A percentile compares a stretch with the other conserved stretches of the same genome.
Conservation (phyloP, 64 coral and sea anemone genomes). For the Trachythela sp. region DNA sequence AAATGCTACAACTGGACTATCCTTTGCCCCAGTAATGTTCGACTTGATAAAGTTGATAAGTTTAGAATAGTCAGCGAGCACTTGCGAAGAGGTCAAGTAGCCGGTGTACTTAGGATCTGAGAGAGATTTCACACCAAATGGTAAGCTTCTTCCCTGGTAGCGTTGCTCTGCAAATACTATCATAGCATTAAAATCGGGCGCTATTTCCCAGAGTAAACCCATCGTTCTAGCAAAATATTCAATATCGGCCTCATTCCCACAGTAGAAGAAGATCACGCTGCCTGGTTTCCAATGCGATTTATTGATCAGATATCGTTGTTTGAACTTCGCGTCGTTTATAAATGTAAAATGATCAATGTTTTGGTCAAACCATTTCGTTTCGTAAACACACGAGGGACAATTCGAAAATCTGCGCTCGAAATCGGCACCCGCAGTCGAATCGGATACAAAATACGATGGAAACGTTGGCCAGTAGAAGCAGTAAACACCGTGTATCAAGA, state of each 20-base stretch:
- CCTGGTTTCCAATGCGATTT: background rate
- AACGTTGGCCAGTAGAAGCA: background rate
- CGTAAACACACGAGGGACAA: background rate
- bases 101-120: constrained; percentile 4
- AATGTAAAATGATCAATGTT: constrained; percentile 20
- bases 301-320: constrained; percentile 4
- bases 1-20: background rate
- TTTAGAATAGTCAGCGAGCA: background rate
- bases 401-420: background rate
- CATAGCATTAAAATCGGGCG: background rate
- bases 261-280: background rate
- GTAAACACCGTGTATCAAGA: background rate
- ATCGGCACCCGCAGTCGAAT: background rate
- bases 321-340: background rate
- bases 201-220: background rate
- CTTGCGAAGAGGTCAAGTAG: background rate
- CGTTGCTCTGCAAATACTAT: constrained; percentile 22
- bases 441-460: background rate
- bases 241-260: constrained; percentile 3
- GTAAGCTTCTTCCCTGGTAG: background rate
- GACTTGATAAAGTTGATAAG: background rate
- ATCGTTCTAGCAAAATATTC: constrained; percentile 7
- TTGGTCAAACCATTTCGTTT: constrained; percentile 21
- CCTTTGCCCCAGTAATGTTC: background rate
- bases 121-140: background rate